phyloP scores from a whole-genome alignment of 1,140 invertebrate genomes.

The Leptopilina boulardi region DNA sequence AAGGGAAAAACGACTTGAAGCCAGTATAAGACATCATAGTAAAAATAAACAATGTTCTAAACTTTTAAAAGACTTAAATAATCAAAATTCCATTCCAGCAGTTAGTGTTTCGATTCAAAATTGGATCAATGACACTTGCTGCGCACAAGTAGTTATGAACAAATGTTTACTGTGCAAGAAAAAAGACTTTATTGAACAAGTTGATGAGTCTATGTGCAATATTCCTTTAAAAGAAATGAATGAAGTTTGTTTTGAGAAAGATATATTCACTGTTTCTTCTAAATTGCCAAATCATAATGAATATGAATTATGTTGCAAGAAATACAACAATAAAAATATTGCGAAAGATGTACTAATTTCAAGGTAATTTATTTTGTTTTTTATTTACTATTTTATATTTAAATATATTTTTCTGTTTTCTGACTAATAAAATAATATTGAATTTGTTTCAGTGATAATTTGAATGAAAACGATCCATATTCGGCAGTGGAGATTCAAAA shows the following conservation, averaged over 20 bases:
- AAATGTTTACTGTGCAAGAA: conserved; percentile 67
- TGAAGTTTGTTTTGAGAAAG: conserved; percentile 61
- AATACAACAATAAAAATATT: conserved; percentile 36
- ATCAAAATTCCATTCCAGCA: conserved; percentile 41
- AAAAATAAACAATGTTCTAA: conserved; percentile 55
- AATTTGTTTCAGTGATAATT: conserved; percentile 32
- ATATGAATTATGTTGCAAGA: conserved; percentile 58
- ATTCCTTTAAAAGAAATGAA: conserved; percentile 43
- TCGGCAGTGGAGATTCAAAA: conserved; percentile 69
- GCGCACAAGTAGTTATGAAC: conserved; percentile 67
- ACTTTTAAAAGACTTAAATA: conserved; percentile 51
- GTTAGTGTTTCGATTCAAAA: conserved; percentile 60
- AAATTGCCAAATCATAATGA: conserved; percentile 45
- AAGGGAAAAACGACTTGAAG: conserved; percentile 54
- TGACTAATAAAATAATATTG: not conserved
- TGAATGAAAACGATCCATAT: conserved; percentile 75
- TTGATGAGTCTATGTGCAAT: conserved; percentile 53
- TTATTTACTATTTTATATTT: not conserved
- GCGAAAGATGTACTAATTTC: not conserved
- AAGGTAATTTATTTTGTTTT: conserved; percentile 36
- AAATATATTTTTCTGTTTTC: conserved; percentile 17
- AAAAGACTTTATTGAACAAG: conserved; percentile 36
- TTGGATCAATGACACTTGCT: conserved; percentile 75
- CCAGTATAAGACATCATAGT: conserved; percentile 51
- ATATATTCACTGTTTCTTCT: conserved; percentile 61